Evolutionary conservation across 2,888 invertebrate species (phyloP).

Genomic region (Nezara viridula): DNA sequence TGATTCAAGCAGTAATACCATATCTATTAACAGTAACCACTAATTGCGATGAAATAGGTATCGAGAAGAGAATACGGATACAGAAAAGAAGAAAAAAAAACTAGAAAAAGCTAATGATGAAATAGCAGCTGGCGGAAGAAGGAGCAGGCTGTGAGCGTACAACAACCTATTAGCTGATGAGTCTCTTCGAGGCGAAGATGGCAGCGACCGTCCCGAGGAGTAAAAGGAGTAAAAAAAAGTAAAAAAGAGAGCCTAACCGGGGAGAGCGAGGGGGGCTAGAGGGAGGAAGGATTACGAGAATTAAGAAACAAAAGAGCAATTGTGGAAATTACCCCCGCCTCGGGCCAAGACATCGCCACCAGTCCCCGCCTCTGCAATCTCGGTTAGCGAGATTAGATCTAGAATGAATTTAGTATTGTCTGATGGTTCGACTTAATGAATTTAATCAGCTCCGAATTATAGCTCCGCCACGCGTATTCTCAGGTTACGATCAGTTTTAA

Average conservation of each 20-base stretch:
- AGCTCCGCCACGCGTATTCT: background rate
- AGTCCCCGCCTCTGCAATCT: background rate
- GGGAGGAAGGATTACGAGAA: constrained; percentile 48
- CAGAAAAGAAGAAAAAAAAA: background rate
- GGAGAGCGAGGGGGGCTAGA: too few species aligned
- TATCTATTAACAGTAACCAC: background rate
- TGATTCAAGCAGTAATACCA: background rate
- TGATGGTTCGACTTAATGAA: background rate
- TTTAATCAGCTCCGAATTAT: background rate
- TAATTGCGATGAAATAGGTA: background rate
- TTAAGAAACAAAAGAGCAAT: constrained; percentile 58
- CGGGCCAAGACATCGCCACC: background rate
- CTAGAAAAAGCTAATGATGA: constrained; percentile 30
- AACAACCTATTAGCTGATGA: constrained; percentile 55
- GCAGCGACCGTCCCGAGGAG: background rate
- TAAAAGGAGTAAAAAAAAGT: background rate
- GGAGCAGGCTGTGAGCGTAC: constrained; percentile 25
- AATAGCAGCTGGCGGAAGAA: constrained; percentile 25
- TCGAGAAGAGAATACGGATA: background rate
- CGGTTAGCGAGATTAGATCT: constrained; percentile 7
- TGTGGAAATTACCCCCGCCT: constrained; percentile 53
- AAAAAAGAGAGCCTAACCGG: background rate
- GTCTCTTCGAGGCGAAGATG: background rate
- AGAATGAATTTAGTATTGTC: constrained; percentile 35
- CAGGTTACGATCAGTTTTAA: background rate